Evolutionary conservation across 1,140 invertebrate genomes (phyloP), one percentile per base, ranked within the genome.

Genomic region (Hycleus cichorii): DNA sequence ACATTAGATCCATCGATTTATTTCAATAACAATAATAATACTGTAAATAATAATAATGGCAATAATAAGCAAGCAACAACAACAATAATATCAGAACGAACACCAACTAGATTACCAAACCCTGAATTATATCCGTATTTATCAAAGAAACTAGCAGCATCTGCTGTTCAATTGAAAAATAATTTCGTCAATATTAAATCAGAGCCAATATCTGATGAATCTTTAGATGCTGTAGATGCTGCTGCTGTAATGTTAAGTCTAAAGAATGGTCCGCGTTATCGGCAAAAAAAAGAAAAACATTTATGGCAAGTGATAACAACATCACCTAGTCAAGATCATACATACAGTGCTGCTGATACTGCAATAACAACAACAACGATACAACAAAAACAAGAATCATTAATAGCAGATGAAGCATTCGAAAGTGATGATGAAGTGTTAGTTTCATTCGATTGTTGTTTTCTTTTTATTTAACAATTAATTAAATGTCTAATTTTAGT

Each of bases 181-280:
- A 47, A 18, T 51, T 38, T 39, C 18, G 18, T 18, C 46, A 24
- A 51, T 51, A 53, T 57, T 10, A 45, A 62, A 56, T 47, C 59
- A 39, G 54, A 57, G 49, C 54, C 58, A 44, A 61, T 60, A 47
- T 68, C 65, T 24, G 67, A 71, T 43, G 81, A 83, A 44, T 78
- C 80, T 40, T 77, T 83, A 42, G 83, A 83, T 54, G 87, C 87
- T 69, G 87, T 88, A 1, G 88, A 91, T 75, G 90, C 89, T 6
- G 89, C 89, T 3, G 85, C 87, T 7, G 88, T 89, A 0, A 88
- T 91, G 83, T 78, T 92, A 43, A 87, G 86, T 44, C 80, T 91
- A 48, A 90, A 90, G 72, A 86, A 88, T 72, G 87, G 82, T 55
- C 78, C 63, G 69, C 76, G 60, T 62, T 65, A 71, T 72, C 73